Evolutionary conservation across 2,113 vertebrate species (phyloP).

Genomic region (Castor canadensis): DNA sequence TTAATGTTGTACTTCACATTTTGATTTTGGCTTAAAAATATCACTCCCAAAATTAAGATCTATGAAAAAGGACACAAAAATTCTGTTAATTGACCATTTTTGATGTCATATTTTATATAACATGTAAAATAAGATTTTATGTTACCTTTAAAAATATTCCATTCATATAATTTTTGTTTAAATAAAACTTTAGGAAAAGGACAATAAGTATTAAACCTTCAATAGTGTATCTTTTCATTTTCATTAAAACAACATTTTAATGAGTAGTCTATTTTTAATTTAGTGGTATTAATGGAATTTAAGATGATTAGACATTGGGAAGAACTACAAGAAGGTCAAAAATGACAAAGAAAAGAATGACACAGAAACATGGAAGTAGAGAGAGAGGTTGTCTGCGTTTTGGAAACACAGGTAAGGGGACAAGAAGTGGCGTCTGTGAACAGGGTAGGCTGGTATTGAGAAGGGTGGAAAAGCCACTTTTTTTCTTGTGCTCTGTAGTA

Average conservation of each 20-base stretch:
- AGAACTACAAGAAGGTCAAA: background rate
- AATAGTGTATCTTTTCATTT: too few relatives aligned
- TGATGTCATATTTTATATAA: background rate
- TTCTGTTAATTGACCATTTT: background rate
- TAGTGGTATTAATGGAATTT: background rate
- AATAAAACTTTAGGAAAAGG: background rate
- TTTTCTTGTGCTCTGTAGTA: background rate
- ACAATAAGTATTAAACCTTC: background rate
- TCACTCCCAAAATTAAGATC: background rate
- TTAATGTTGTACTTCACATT: background rate
- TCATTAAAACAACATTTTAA: too few relatives aligned
- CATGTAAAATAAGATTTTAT: background rate
- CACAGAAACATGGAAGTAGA: background rate
- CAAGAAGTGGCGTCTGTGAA: background rate
- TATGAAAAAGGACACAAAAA: background rate
- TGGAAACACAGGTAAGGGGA: background rate
- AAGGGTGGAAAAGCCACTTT: background rate
- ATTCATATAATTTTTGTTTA: background rate
- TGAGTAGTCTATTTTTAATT: background rate
- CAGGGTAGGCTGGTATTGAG: too few relatives aligned
- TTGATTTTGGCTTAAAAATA: constrained; percentile 4
- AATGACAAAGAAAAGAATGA: background rate
- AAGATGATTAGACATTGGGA: background rate
- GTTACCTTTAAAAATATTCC: background rate
- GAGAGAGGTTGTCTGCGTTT: background rate